Evolutionary conservation across 2,888 invertebrate genomes (phyloP), one percentile per base, ranked within the genome.

Genomic region (Drosophila mercatorum): DNA sequence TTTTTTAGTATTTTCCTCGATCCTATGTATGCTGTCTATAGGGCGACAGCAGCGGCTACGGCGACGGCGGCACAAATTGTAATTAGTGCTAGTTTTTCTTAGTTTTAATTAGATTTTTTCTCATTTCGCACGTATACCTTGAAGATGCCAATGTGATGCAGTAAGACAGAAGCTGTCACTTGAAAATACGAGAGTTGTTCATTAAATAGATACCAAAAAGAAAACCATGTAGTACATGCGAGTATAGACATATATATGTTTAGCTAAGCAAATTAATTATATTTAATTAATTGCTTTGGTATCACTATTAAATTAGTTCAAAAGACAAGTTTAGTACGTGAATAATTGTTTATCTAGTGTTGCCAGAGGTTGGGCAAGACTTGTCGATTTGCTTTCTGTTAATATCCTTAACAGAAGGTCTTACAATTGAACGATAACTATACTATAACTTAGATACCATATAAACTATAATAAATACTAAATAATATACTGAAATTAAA

Each of bases 11-110:
- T 10, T 85, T 68, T 79, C 68, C 76, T 68, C 69, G 72, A 72
- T 86, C 26, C 38, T 77, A 65, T 69, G 65, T 80, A 60, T 69
- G 36, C 43, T 67, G 79, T 86, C 75, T 81, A 46, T 84, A 80
- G 82, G 80, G 82, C 84, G 73, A 46, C 80, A 62, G 51, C 80
- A 59, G 68, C 80, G 71, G 71, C 78, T 8, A n/a, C 28, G 26
- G 46, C 28, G 49, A 49, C 84, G 78, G 55, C 75, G 68, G 75
- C 83, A 84, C 87, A 84, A 84, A 87, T 82, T 83, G 83, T 83
- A 83, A 87, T 87, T 83, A 83, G 83, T 80, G 83, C 82, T 87
- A 75, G 78, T 68, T 78, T 80, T 71, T 58, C 66, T 75, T 75
- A 59, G 72, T 63, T 83, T 78, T 83, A 83, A 87, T 87, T 87